phyloP scores from a whole-genome alignment of 2,113 vertebrate species.

The Epinephelus moara region DNA sequence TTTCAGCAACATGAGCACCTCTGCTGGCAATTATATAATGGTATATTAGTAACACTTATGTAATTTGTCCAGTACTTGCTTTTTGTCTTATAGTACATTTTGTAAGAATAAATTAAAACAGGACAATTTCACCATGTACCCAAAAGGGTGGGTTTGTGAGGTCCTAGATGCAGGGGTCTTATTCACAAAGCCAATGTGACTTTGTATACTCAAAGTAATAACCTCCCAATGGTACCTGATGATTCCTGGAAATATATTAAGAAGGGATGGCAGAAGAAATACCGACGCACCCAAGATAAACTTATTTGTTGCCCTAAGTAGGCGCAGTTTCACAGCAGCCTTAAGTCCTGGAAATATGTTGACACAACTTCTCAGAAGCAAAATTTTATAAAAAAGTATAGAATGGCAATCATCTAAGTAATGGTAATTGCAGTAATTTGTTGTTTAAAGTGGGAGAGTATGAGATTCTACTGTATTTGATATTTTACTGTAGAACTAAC shows the following conservation, averaged over 20 bases:
- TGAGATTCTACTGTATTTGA: not conserved
- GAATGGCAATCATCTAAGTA: not conserved
- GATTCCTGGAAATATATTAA: not conserved
- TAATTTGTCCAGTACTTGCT: not conserved
- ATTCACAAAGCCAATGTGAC: not conserved
- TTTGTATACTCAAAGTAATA: not conserved
- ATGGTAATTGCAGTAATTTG: not conserved
- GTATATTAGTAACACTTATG: conserved; percentile 39
- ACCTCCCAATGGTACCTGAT: not conserved
- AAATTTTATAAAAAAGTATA: not conserved
- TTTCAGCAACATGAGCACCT: conserved; percentile 72
- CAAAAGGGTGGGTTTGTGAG: not conserved
- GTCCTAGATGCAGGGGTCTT: not conserved
- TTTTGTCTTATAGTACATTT: not conserved
- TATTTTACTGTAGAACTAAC: not conserved
- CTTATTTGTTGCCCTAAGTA: too few relatives aligned
- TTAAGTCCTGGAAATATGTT: not conserved
- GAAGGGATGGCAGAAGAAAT: too few relatives aligned
- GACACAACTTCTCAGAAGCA: not conserved
- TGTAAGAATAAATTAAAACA: not conserved
- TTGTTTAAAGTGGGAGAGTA: not conserved
- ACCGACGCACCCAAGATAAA: too few relatives aligned
- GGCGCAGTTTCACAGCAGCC: too few relatives aligned
- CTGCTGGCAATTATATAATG: conserved; percentile 71
- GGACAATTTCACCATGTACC: not conserved